Conservation (phyloP, 2,888 invertebrate species). For the Orchestes rusci region DNA sequence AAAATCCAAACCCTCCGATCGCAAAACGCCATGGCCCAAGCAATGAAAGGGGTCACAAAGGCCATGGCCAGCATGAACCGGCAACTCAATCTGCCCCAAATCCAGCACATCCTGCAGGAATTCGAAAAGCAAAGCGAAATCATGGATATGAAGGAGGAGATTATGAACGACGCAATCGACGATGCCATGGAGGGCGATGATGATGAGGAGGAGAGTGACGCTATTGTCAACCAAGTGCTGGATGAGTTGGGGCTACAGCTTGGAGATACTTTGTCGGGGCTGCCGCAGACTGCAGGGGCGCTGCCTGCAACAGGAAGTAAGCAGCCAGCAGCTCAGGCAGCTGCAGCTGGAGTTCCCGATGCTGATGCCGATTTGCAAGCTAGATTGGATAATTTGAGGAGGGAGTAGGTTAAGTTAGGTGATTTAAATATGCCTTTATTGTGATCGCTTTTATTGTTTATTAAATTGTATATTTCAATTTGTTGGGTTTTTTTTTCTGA, state of each 20-base stretch:
- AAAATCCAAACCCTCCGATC: slow-evolving; percentile 97
- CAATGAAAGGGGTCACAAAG: slow-evolving; percentile 97
- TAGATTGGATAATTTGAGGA: slow-evolving; percentile 85
- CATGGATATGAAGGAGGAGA: slow-evolving; percentile 99
- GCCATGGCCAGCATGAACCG: slow-evolving; percentile 99
- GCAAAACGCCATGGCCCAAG: slow-evolving; percentile 98
- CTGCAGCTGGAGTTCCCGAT: slow-evolving; percentile 55
- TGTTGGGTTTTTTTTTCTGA: no score
- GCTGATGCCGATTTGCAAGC: slow-evolving; percentile 97
- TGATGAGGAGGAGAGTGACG: slow-evolving; percentile 97
- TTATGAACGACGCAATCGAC: slow-evolving; percentile 99
- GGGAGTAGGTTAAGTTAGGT: no score
- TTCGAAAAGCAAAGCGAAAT: slow-evolving; percentile 99
- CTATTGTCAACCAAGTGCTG: slow-evolving; percentile 90
- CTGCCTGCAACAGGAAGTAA: slow-evolving; percentile 53
- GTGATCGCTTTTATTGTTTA: no score
- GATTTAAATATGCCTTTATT: no score
- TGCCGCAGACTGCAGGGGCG: slow-evolving; percentile 64
- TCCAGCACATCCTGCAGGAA: slow-evolving; percentile 93
- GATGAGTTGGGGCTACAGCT: slow-evolving; percentile 96
- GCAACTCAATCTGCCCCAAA: slow-evolving; percentile 95
- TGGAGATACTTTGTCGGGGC: slow-evolving; percentile 82
- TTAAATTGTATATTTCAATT: no score
- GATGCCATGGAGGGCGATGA: slow-evolving; percentile 99
- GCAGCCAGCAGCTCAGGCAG: slow-evolving; percentile 54